Base-by-base conservation (phyloP, 2,888 invertebrate species). In the Chrysolina oricalcia region DNA sequence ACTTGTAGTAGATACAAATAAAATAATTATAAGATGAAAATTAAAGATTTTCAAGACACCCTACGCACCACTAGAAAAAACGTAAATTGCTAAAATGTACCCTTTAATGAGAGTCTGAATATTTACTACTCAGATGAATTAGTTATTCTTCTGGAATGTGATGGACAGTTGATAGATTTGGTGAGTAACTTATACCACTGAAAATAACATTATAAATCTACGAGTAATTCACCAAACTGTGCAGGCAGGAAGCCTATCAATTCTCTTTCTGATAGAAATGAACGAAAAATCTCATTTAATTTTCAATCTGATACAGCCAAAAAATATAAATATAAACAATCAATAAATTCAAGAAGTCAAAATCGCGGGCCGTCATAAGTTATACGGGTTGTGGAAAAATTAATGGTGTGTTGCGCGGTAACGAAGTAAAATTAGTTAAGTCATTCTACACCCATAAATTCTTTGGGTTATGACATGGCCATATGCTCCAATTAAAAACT, bases 401-500 rank as follows among this genome's bases (percentile, higher is more conserved):
- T 85, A 84, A 85, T 85, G 83, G 84, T 80, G 84, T 84, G 85
- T 81, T 84, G 82, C 81, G 78, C 80, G 78, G 80, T 82, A 82
- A 81, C 82, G 82, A 81, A 82, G 83, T 79, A 82, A 84, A 85
- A 84, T 85, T 84, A 83, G 85, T 84, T 81, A 81, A 84, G 85
- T 85, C 85, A 85, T 85, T 83, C 82, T 81, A 80, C 81, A 83
- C 80, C 83, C 82, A 85, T 85, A 85, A 85, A 85, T 85, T 83
- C 78, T 83, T 81, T 77, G 81, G 81, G 83, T 83, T 85, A 84
- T 85, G 85, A 85, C 86, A 83, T 82, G 84, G 83, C 84, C 86
- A 85, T 85, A 85, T 85, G 85, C 86, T 84, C 86, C 85, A 86
- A 86, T 86, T 86, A 86, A 86, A 85, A 83, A 80, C 76, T 76